Percentiles rank a stretch among this genome's conserved stretches.
phyloP scores from a whole-genome alignment of 2,113 vertebrate species.

The Hylia prasina region DNA sequence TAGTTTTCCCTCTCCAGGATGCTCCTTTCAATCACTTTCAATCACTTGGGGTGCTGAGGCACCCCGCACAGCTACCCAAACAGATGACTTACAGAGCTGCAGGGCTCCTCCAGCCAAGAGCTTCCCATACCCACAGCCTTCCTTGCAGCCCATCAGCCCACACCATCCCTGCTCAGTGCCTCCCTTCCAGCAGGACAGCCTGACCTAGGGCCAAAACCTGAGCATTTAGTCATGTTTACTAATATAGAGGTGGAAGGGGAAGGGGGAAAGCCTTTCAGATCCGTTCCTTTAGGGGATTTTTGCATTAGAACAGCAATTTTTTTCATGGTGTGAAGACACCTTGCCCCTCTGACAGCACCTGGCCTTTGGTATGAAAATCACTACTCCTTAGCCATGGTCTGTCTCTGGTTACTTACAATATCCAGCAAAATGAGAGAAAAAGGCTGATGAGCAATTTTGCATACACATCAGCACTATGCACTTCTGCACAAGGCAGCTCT shows the following conservation, averaged over 20 bases:
- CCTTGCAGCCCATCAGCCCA: neutral
- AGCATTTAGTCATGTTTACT: neutral
- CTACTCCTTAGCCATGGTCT: neutral
- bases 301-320: neutral
- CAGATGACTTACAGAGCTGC: neutral
- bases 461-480: rapidly evolving
- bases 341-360: rapidly evolving
- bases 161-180: neutral
- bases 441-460: neutral
- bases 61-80: neutral
- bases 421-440: neutral
- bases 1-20: neutral
- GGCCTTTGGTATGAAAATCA: neutral
- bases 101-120: neutral
- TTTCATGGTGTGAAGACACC: neutral
- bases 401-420: neutral
- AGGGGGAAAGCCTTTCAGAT: neutral
- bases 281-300: neutral
- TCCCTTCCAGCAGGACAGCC: neutral
- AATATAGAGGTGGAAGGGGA: neutral
- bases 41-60: neutral
- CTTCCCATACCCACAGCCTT: neutral
- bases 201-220: neutral
- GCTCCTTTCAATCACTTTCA: neutral
- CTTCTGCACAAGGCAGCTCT: neutral